phyloP scores from a whole-genome alignment of 1,140 invertebrate species.

The Spodoptera frugiperda region DNA sequence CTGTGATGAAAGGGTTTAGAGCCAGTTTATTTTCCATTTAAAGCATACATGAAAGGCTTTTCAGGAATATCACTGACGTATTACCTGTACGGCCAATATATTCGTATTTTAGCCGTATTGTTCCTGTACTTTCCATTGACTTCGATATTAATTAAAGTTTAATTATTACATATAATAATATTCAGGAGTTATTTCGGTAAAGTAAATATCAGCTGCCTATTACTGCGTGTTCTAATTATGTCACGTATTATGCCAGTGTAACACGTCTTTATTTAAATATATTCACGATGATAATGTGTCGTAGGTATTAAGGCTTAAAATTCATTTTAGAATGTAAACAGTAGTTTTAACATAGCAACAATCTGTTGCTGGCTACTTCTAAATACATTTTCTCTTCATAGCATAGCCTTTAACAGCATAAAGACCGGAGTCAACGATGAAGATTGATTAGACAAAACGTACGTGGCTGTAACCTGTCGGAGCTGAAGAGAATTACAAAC shows the following conservation, averaged over 20 bases:
- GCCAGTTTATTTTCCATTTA: constrained; percentile 39
- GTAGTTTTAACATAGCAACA: not conserved
- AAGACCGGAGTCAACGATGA: not conserved
- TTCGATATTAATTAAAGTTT: constrained; percentile 17
- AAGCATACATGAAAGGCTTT: constrained; percentile 35
- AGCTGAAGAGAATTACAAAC: constrained; percentile 59
- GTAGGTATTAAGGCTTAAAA: no score
- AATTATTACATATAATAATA: constrained; percentile 1
- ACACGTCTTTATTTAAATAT: not conserved
- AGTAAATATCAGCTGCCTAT: not conserved
- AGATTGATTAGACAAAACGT: constrained; percentile 41
- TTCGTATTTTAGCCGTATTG: not conserved
- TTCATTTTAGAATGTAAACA: no score
- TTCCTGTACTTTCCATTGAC: not conserved
- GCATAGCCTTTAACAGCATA: not conserved
- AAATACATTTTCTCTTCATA: not conserved
- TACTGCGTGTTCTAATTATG: not conserved
- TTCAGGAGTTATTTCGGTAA: not conserved
- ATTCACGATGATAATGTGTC: not conserved
- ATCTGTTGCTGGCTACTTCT: not conserved
- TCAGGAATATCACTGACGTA: constrained; percentile 15
- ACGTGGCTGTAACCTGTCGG: constrained; percentile 1
- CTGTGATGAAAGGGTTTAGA: constrained; percentile 51
- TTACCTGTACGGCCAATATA: constrained; percentile 6
- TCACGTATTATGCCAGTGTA: not conserved